Base-by-base conservation (phyloP, 1,140 invertebrate genomes). In the Pseudobourletiella spinata region DNA sequence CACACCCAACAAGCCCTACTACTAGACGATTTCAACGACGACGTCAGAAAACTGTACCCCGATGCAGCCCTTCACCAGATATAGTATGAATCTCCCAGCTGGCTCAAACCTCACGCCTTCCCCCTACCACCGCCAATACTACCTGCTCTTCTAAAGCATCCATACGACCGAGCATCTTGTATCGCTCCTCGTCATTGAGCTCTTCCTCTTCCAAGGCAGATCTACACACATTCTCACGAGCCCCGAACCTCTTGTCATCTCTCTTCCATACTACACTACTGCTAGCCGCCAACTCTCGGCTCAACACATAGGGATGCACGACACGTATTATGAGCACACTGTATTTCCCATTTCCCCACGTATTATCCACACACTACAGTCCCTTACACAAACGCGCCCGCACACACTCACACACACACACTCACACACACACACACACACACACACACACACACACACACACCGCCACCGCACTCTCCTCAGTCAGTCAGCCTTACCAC, bases 141-240 rank as follows among this genome's bases (percentile, higher is more conserved):
- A 32, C 24, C 25, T 32, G 24, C 24, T 24, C 25, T 29, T n/a
- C 20, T 26, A 55, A 32, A 35, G 6, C 8, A 55, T 26, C 20
- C 24, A 4, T 11, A 20, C 6, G 46, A n/a, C 46, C 16, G 22
- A 25, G 22, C 6, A 22, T 11, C 8, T 20, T 48, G 46, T 18
- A 48, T 11, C 46, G 24, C 6, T 25, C 16, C 11, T 48, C 24
- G 16, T 25, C 24, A 48, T 48, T 48, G 16, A 48, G 46, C 24
- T 25, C 46, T 48, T 48, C 46, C 46, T 48, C n/a, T n/a, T n/a
- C 46, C 46, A 25, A 48, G 46, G 46, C 46, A 20, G 46, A 25
- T 25, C 46, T 25, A 25, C 8, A 42, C 14, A 14, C 35, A 39
- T 39, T 39, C n/a, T 39, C 8, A 39, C 35, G 18, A 25, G 6